phyloP scores from a whole-genome alignment of 2,888 invertebrate genomes.

The Mythimna lalbum region DNA sequence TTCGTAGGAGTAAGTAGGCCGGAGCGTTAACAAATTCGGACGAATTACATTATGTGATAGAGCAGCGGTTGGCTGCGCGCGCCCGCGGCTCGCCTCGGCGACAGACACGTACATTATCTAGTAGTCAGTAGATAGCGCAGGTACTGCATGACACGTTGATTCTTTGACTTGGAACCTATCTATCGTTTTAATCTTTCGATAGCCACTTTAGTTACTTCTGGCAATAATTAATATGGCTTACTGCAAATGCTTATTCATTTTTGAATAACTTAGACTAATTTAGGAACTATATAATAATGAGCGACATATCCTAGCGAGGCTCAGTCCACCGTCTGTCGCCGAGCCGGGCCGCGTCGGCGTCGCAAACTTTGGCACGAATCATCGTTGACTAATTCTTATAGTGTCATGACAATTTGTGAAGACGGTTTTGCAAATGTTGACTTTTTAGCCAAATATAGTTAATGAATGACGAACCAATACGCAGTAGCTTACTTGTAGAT shows the following conservation, averaged over 20 bases:
- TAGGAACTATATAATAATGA: slow-evolving; percentile 74
- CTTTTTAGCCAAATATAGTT: slow-evolving; percentile 90
- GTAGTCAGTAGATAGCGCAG: slow-evolving; percentile 69
- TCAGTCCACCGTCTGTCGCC: slow-evolving; percentile 70
- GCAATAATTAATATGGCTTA: slow-evolving; percentile 73
- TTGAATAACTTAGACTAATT: slow-evolving; percentile 75
- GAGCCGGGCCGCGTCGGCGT: slow-evolving; percentile 78
- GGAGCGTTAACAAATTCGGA: slow-evolving; percentile 89
- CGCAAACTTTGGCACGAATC: slow-evolving; percentile 77
- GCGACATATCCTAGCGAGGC: slow-evolving; percentile 85
- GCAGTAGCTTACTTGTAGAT: slow-evolving; percentile 90
- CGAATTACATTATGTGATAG: slow-evolving; percentile 89
- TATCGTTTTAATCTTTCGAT: slow-evolving; percentile 73
- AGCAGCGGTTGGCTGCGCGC: slow-evolving; percentile 77
- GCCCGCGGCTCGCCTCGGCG: slow-evolving; percentile 79
- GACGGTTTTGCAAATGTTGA: slow-evolving; percentile 90
- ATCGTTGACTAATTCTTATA: slow-evolving; percentile 90
- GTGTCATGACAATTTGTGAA: slow-evolving; percentile 90
- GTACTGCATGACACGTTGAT: slow-evolving; percentile 77
- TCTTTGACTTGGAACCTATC: slow-evolving; percentile 70
- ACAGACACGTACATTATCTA: slow-evolving; percentile 47
- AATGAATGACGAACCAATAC: slow-evolving; percentile 90
- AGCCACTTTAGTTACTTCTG: slow-evolving; percentile 75
- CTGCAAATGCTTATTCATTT: slow-evolving; percentile 80
- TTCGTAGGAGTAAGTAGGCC: slow-evolving; percentile 90